A percentile compares a stretch with the other conserved stretches of the same genome.
phyloP scores from a whole-genome alignment of 2,113 vertebrate genomes.

The Ranitomeya variabilis region DNA sequence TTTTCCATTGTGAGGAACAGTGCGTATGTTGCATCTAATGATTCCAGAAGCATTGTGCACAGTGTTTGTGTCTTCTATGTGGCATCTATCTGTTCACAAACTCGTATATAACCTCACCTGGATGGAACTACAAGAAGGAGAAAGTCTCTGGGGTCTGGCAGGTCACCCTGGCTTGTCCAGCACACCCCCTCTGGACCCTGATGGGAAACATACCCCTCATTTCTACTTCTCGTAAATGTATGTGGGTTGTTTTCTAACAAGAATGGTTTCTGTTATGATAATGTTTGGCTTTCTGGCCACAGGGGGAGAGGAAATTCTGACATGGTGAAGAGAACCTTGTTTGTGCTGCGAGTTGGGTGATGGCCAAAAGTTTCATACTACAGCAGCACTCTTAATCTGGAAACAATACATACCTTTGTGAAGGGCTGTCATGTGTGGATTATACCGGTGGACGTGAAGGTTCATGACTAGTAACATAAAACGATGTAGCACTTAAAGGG shows the following conservation, averaged over 20 bases:
- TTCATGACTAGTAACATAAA: conserved; percentile 12
- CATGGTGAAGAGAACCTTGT: conserved; percentile 62
- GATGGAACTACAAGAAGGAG: not conserved
- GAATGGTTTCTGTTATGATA: conserved; percentile 48
- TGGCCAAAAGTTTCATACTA: conserved; percentile 58
- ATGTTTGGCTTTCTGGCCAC: conserved; percentile 51
- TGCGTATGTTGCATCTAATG: not conserved
- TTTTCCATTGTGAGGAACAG: conserved; percentile 24
- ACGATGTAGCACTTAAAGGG: conserved; percentile 2
- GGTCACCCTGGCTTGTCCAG: not conserved
- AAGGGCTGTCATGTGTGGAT: conserved; percentile 20
- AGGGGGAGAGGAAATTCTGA: conserved; percentile 65
- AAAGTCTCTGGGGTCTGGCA: not conserved
- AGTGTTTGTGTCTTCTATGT: not conserved
- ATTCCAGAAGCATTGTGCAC: not conserved
- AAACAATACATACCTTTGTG: conserved; percentile 57
- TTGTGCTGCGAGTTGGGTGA: conserved; percentile 61
- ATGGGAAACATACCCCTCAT: not conserved
- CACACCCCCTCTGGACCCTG: not conserved
- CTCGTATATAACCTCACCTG: not conserved
- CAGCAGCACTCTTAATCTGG: conserved; percentile 49
- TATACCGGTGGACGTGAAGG: not conserved
- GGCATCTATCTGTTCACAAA: too few relatives aligned
- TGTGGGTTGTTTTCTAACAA: not conserved
- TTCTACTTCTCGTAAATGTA: not conserved